Evolutionary conservation across 2,113 vertebrate genomes (phyloP).

Genomic region (Coptodon bakossiorum): DNA sequence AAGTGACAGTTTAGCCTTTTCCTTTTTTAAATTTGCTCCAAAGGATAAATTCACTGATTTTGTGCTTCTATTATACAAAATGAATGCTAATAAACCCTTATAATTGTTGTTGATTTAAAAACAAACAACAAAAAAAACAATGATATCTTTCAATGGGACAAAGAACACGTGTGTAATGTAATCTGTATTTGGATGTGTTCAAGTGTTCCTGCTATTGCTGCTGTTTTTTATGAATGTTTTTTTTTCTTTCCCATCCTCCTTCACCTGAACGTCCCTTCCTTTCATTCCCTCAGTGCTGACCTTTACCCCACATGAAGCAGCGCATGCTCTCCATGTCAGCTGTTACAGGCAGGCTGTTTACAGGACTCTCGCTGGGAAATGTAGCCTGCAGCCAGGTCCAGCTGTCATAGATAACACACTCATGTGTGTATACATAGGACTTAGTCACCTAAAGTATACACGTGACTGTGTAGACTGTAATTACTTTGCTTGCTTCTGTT

Average conservation of each 20-base stretch:
- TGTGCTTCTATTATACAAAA: not conserved
- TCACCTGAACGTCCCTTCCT: not conserved
- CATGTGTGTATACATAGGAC: not conserved
- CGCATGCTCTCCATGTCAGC: conserved; percentile 39
- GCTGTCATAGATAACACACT: not conserved
- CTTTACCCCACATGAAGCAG: conserved; percentile 53
- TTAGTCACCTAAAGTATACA: not conserved
- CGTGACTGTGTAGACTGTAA: not conserved
- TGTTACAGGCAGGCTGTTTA: conserved; percentile 37
- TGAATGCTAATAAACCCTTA: not conserved
- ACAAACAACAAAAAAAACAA: not conserved
- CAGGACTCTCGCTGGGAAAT: not conserved
- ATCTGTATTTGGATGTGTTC: not conserved
- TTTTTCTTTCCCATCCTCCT: not conserved
- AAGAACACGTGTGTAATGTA: not conserved
- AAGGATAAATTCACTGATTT: not conserved
- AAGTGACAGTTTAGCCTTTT: not conserved
- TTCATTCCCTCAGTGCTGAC: conserved; percentile 32
- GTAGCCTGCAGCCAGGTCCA: not conserved
- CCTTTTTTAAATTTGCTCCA: not conserved
- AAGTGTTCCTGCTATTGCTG: not conserved
- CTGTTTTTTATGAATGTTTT: not conserved
- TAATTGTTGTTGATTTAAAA: not conserved
- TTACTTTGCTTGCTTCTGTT: not conserved
- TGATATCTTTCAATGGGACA: not conserved